Evolutionary conservation across 2,888 invertebrate genomes (phyloP), one percentile per base, ranked within the genome.

Genomic region (Neoascia interrupta): DNA sequence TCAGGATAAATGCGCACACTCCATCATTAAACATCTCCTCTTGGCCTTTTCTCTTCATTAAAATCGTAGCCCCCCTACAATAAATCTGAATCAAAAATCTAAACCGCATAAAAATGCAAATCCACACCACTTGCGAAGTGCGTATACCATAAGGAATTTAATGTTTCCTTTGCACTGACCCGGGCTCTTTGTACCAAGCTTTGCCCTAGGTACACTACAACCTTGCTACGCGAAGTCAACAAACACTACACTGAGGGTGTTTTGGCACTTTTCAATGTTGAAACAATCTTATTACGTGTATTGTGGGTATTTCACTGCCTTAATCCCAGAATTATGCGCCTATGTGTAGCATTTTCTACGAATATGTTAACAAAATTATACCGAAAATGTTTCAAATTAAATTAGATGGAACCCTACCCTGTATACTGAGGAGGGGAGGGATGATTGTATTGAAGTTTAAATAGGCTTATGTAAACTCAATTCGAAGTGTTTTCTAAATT

Each of bases 1-100:
- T n/a, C n/a, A n/a, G n/a, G n/a, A n/a, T n/a, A n/a, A n/a, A n/a
- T 60, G 36, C 45, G 60, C 60, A 60, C 18, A 43, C 23, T 26
- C 60, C 16, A 36, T 2, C 19, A 11, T 16, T 34, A 45, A n/a
- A n/a, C n/a, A 23, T 15, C 45, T 16, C 36, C 23, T 23, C 11
- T 3, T 36, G 23, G 60, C 5, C 5, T 23, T n/a, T 45, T 60
- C 60, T 45, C 45, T 36, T 60, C 18, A 11, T 5, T n/a, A 58
- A 13, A 18, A 15, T 11, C 16, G 21, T 34, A 4, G 23, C 8
- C 26, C 16, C 54, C 19, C 5, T 5, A 3, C 36, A 53, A 34
- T 21, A 11, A 6, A 34, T 10, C 5, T n/a, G 8, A 10, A 34
- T 45, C 19, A 23, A 47, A 34, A 34, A 45, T 34, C 43, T 19